Evolutionary conservation across 2,113 vertebrate genomes (phyloP).

Genomic region (Myrmophylax atrothorax): DNA sequence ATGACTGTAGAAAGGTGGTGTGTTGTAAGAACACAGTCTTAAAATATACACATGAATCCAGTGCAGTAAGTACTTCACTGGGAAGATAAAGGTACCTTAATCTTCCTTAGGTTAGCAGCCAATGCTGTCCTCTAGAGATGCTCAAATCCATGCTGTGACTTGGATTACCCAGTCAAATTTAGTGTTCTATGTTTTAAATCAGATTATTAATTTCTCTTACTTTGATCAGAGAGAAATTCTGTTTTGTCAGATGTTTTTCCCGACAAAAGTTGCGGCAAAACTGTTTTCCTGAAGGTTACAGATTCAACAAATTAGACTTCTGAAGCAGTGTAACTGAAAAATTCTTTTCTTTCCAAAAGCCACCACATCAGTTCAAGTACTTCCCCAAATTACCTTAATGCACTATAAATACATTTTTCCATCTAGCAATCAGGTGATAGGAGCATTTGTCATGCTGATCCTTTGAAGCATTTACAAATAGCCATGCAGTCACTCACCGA

Average conservation of each 20-base stretch:
- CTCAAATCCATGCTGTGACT: background rate
- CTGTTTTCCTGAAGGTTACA: background rate
- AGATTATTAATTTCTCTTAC: background rate
- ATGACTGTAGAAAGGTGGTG: background rate
- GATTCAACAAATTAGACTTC: background rate
- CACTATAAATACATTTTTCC: background rate
- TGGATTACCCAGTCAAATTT: background rate
- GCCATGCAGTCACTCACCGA: background rate
- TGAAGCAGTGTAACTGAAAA: background rate
- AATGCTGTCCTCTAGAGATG: background rate
- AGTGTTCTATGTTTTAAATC: background rate
- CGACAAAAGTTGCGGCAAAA: background rate
- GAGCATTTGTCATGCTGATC: fast-evolving
- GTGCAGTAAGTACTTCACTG: background rate
- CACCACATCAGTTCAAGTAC: background rate
- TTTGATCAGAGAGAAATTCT: background rate
- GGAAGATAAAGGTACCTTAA: background rate
- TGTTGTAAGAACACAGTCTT: background rate
- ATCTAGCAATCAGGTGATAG: background rate
- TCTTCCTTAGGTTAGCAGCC: background rate
- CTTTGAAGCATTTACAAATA: background rate
- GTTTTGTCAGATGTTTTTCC: background rate
- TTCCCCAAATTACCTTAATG: background rate
- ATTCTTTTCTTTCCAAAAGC: background rate
- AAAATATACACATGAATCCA: background rate